A percentile compares a stretch with the other conserved stretches of the same genome.
phyloP scores from a whole-genome alignment of 2,113 vertebrate genomes.

The Rhabdornis inornatus region DNA sequence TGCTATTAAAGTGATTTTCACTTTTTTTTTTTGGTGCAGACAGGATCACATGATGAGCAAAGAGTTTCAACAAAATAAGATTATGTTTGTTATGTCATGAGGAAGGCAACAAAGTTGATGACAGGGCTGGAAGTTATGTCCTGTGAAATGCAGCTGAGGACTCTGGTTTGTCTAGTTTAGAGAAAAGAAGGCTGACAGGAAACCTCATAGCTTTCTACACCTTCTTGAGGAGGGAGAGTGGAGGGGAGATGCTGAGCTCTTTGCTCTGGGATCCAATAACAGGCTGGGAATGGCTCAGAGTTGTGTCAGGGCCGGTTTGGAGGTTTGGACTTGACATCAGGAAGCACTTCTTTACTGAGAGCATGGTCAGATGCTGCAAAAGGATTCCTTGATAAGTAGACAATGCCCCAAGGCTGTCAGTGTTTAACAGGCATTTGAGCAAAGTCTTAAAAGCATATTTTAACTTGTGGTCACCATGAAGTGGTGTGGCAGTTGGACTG shows the following conservation, averaged over 20 bases:
- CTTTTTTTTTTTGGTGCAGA: not conserved
- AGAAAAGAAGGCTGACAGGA: not conserved
- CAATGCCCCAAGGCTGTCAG: not conserved
- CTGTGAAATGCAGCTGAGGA: not conserved
- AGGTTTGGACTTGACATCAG: not conserved
- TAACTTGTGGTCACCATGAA: not conserved
- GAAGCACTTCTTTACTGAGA: not conserved
- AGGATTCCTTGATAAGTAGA: not conserved
- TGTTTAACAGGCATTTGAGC: not conserved
- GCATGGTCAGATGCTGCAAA: not conserved
- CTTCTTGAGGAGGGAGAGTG: not conserved
- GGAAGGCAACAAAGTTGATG: not conserved
- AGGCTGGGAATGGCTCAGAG: not conserved
- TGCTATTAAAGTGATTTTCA: not conserved
- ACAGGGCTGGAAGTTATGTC: not conserved
- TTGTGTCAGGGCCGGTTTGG: not conserved
- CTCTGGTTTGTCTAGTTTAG: not conserved
- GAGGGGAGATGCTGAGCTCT: not conserved
- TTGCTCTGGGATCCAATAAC: not conserved
- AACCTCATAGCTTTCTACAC: not conserved
- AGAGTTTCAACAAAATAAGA: not conserved
- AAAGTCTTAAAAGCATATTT: not conserved
- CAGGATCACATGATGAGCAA: too few species aligned
- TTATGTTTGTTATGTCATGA: not conserved
- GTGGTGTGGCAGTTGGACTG: not conserved